Conservation (phyloP, 2,888 invertebrate species). For the Nomada flava region DNA sequence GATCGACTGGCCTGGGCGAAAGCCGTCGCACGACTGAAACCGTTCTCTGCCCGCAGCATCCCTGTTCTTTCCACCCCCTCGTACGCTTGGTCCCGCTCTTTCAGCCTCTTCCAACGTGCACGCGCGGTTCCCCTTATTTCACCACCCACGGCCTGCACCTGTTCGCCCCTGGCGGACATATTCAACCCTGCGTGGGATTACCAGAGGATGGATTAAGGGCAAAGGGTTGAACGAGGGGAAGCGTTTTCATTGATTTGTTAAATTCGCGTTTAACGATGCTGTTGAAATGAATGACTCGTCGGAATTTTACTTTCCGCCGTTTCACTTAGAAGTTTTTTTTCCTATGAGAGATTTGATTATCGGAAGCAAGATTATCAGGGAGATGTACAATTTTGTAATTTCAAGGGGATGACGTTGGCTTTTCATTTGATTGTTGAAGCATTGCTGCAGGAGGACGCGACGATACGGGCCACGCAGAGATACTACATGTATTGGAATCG, state of each 20-base stretch:
- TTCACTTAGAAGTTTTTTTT: too few species aligned
- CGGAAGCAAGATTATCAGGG: too few species aligned
- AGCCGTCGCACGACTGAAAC: constrained; percentile 82
- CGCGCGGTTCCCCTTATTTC: constrained; percentile 57
- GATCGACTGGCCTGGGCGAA: constrained; percentile 79
- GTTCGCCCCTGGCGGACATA: constrained; percentile 5
- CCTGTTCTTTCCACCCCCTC: constrained; percentile 56
- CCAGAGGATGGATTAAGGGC: constrained; percentile 5
- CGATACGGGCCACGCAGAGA: too few species aligned
- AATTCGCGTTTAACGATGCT: too few species aligned
- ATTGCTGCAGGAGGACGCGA: too few species aligned
- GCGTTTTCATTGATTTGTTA: too few species aligned
- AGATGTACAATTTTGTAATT: too few species aligned
- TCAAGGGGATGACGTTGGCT: too few species aligned
- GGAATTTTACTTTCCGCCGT: too few species aligned
- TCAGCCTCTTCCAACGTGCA: constrained; percentile 35
- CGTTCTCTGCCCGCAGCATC: constrained; percentile 76
- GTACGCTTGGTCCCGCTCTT: constrained; percentile 44
- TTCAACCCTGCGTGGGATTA: constrained; percentile 37
- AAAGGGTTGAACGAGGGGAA: background rate
- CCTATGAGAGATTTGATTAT: background rate
- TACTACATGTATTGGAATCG: too few species aligned
- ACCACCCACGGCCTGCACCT: background rate
- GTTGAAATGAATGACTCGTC: too few species aligned
- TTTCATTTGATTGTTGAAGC: too few species aligned